These are phyloP conservation scores for Corella eumyota DNA, from an alignment of 23 tunicate genomes.

Conservation along the genomic window DNA sequence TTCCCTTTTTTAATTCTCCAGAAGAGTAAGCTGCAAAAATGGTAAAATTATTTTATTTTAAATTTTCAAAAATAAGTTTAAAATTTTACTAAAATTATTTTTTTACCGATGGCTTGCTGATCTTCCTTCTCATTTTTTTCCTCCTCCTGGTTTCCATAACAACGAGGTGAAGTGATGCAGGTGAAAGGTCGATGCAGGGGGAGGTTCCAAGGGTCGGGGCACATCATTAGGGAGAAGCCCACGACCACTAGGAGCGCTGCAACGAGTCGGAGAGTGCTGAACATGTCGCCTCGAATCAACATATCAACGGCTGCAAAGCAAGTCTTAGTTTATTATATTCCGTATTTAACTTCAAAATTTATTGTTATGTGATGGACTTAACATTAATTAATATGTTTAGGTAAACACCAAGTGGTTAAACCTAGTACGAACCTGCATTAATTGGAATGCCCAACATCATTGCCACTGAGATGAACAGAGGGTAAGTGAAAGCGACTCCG, in stretches of 20 bases:
- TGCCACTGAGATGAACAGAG: constrained; percentile 85
- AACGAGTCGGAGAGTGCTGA: constrained; percentile 52
- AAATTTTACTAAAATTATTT: no score
- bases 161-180: constrained; percentile 24
- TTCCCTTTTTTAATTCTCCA: no score
- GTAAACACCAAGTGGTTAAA: not conserved
- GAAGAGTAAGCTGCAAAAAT: no score
- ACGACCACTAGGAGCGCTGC: constrained; percentile 66
- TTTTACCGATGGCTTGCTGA: no score
- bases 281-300: constrained; percentile 34
- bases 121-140: constrained; percentile 5
- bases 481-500: constrained; percentile 92
- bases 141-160: constrained; percentile 21
- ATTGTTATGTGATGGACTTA: not conserved
- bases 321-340: not conserved
- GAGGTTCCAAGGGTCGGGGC: constrained; percentile 74
- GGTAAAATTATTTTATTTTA: no score
- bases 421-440: constrained; percentile 92
- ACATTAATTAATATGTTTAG: not conserved
- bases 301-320: constrained; percentile 74
- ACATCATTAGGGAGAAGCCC: constrained; percentile 77
- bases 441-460: constrained; percentile 95
- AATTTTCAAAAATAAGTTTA: no score
- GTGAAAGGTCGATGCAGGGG: constrained; percentile 43
- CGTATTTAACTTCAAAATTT: not conserved